Percentiles rank a stretch among this genome's conserved stretches.
Conservation (phyloP, 2,888 invertebrate species). For the Napeogenes inachia region DNA sequence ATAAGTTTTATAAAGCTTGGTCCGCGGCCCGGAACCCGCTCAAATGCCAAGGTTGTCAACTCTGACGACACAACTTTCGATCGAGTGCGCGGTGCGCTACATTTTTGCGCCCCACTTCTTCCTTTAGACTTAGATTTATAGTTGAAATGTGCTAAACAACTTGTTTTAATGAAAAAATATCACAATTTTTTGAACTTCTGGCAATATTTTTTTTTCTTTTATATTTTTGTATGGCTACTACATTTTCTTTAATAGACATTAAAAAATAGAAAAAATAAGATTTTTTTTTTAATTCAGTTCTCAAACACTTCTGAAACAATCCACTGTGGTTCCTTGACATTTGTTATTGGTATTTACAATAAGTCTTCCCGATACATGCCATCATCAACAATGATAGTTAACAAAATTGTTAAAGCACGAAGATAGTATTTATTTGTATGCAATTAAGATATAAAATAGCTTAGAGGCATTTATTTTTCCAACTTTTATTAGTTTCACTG, state of each 20-base stretch:
- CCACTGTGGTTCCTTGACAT: not conserved
- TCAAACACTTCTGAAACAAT: not conserved
- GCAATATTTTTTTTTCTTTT: too few species aligned
- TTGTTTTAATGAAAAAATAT: slow-evolving; percentile 9
- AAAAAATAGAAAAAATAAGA: too few species aligned
- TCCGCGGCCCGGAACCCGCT: slow-evolving; percentile 63
- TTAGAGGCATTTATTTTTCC: slow-evolving; percentile 12
- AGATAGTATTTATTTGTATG: slow-evolving; percentile 10
- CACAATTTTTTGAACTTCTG: not conserved
- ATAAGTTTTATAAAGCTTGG: slow-evolving; percentile 30
- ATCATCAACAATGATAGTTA: not conserved
- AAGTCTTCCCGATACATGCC: not conserved
- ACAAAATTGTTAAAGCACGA: not conserved
- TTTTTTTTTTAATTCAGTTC: too few species aligned
- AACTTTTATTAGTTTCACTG: slow-evolving; percentile 22
- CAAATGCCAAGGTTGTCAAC: slow-evolving; percentile 78
- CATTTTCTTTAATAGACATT: too few species aligned
- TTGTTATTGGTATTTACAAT: slow-evolving; percentile 2
- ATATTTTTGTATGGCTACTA: too few species aligned
- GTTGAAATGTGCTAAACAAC: slow-evolving; percentile 22
- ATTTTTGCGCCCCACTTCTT: slow-evolving; percentile 69
- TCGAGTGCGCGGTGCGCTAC: slow-evolving; percentile 55
- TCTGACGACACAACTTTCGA: slow-evolving; percentile 76
- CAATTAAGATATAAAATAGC: slow-evolving; percentile 20
- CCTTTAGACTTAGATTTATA: slow-evolving; percentile 15